These are phyloP conservation scores for Diadophis punctatus DNA, from an alignment of 2,113 vertebrate genomes.

Conservation along the genomic window DNA sequence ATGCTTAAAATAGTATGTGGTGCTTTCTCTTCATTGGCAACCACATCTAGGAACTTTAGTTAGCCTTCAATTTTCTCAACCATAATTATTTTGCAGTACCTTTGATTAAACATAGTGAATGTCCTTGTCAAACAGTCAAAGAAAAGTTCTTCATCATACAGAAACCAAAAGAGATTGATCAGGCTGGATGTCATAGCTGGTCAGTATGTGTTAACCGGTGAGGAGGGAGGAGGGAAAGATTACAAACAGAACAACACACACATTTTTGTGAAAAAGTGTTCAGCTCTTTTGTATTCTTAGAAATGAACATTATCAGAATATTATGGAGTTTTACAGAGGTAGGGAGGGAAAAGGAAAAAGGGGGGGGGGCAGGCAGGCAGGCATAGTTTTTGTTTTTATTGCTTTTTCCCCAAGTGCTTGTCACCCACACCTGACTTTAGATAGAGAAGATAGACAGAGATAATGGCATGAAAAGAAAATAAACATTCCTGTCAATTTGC, in stretches of 20 bases:
- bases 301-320: neutral
- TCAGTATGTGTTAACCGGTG: neutral
- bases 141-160: neutral
- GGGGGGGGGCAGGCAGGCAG: too few relatives aligned
- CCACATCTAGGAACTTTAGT: neutral
- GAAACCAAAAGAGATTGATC: neutral
- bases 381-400: neutral
- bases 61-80: neutral
- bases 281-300: neutral
- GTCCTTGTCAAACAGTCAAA: neutral
- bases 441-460: too few relatives aligned
- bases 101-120: neutral
- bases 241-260: neutral
- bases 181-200: neutral
- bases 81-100: neutral
- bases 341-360: neutral
- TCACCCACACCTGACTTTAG: too few relatives aligned
- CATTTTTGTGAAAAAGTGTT: neutral
- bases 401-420: too few relatives aligned
- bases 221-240: neutral
- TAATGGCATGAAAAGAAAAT: too few relatives aligned
- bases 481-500: neutral
- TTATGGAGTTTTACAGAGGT: neutral
- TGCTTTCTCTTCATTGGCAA: neutral
- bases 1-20: neutral